Percentiles rank a stretch among this genome's conserved stretches.
Conservation (phyloP, 2,888 invertebrate genomes). For the Drosophila atroscutellata region DNA sequence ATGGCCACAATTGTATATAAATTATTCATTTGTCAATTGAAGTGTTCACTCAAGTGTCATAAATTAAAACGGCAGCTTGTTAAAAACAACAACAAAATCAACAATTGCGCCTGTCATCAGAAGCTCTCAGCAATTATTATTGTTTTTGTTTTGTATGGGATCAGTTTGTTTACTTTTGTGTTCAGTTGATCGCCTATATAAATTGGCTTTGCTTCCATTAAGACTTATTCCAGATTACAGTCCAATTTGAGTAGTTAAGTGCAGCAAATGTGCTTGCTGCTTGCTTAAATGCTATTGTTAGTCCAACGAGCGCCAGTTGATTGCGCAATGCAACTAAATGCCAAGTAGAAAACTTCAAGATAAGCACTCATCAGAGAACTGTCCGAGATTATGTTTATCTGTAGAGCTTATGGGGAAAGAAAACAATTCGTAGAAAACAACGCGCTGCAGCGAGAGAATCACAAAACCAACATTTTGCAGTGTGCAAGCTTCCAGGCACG, state of each 20-base stretch:
- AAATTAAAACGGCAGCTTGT: slow-evolving; percentile 19
- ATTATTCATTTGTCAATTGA: slow-evolving; percentile 24
- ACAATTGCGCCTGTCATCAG: slow-evolving; percentile 21
- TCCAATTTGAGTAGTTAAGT: slow-evolving; percentile 4
- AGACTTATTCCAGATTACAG: slow-evolving; percentile 26
- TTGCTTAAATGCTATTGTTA: slow-evolving; percentile 20
- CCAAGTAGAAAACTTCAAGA: slow-evolving; percentile 5
- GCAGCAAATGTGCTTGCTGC: neutral
- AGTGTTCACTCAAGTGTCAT: slow-evolving; percentile 38
- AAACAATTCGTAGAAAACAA: neutral
- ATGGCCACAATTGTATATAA: slow-evolving; percentile 11
- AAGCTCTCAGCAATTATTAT: slow-evolving; percentile 34
- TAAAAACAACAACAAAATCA: slow-evolving; percentile 19
- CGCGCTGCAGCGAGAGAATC: neutral
- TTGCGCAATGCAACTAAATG: slow-evolving; percentile 33
- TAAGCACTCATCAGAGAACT: slow-evolving; percentile 7
- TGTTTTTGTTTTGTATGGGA: slow-evolving; percentile 1
- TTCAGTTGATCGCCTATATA: slow-evolving; percentile 38
- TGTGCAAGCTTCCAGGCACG: neutral
- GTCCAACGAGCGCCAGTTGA: neutral
- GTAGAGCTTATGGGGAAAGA: neutral
- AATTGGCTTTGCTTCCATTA: slow-evolving; percentile 28
- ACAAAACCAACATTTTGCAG: neutral
- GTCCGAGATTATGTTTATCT: slow-evolving; percentile 1
- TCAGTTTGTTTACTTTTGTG: slow-evolving; percentile 16